A percentile compares a stretch with the other conserved stretches of the same genome.
phyloP scores from a whole-genome alignment of 2,888 invertebrate genomes.

The Caenorhabditis sinica region DNA sequence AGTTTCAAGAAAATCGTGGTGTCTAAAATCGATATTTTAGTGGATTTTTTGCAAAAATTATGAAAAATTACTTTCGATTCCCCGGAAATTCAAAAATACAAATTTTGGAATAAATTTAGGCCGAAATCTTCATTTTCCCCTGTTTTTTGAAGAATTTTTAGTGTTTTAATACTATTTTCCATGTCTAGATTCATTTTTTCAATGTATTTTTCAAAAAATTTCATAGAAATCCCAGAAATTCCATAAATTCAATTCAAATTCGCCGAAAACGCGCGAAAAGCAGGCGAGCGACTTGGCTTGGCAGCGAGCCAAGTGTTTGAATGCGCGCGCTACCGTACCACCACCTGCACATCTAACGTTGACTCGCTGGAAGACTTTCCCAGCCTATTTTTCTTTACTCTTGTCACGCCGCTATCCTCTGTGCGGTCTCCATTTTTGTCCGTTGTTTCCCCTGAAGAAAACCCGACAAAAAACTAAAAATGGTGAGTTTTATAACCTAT shows the following conservation, averaged over 20 bases:
- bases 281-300: slow-evolving; percentile 22
- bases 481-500: slow-evolving; percentile 54
- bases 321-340: slow-evolving; percentile 67
- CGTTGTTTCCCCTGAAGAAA: slow-evolving; percentile 64
- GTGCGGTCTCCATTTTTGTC: slow-evolving; percentile 66
- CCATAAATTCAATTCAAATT: slow-evolving; percentile 21
- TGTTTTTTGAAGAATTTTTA: too few relatives aligned
- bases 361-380: slow-evolving; percentile 46
- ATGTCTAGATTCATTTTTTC: not conserved
- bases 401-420: slow-evolving; percentile 71
- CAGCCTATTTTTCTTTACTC: slow-evolving; percentile 49
- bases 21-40: too few relatives aligned
- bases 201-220: not conserved
- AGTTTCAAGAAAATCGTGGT: too few relatives aligned
- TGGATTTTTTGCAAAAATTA: too few relatives aligned
- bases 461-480: slow-evolving; percentile 62
- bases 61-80: too few relatives aligned
- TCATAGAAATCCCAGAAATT: not conserved
- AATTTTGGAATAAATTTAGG: too few relatives aligned
- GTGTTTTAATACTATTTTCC: too few relatives aligned
- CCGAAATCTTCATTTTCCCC: too few relatives aligned
- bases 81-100: too few relatives aligned
- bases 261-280: slow-evolving; percentile 18
- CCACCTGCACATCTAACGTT: slow-evolving; percentile 63
- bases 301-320: slow-evolving; percentile 65